These are phyloP conservation scores for Drosophila tsacasi DNA, from an alignment of 1,140 invertebrate species.

Conservation along the genomic window DNA sequence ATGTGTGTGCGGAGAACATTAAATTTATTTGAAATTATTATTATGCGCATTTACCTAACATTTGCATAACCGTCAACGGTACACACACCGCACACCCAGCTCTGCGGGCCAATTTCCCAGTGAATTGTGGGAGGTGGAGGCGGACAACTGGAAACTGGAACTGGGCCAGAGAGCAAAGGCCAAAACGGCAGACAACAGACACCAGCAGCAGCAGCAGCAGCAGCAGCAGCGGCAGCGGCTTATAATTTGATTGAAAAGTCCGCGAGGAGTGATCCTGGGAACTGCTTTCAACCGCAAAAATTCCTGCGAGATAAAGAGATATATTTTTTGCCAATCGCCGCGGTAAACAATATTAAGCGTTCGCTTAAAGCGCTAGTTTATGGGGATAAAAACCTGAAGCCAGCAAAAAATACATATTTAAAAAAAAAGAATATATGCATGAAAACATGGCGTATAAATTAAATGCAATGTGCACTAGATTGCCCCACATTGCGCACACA, in stretches of 20 bases:
- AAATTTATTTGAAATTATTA: conserved; percentile 68
- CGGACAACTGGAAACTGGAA: conserved; percentile 5
- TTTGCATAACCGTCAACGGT: conserved; percentile 59
- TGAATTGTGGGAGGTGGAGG: conserved; percentile 16
- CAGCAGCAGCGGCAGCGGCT: conserved; percentile 6
- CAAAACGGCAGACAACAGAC: conserved; percentile 11
- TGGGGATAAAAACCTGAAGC: conserved; percentile 20
- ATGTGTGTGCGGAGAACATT: conserved; percentile 49
- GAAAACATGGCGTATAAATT: conserved; percentile 48
- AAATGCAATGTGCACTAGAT: conserved; percentile 42
- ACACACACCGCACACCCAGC: conserved; percentile 4
- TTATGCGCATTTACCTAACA: conserved; percentile 66
- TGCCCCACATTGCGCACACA: conserved; percentile 21
- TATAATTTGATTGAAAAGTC: conserved; percentile 56
- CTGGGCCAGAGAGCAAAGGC: conserved; percentile 31
- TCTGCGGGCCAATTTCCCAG: conserved; percentile 42
- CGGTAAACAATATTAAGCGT: conserved; percentile 42
- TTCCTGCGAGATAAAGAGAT: conserved; percentile 24
- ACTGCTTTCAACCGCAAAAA: conserved; percentile 8
- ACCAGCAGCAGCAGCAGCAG: conserved; percentile 1
- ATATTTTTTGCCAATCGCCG: conserved; percentile 42
- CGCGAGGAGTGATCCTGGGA: conserved; percentile 23
- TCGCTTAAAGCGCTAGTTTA: conserved; percentile 51
- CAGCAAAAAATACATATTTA: conserved; percentile 18
- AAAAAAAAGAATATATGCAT: conserved; percentile 7